A percentile compares a stretch with the other conserved stretches of the same genome.
Evolutionary conservation across 2,888 invertebrate species (phyloP).

Genomic region (Amblyjoppa fuscipennis): DNA sequence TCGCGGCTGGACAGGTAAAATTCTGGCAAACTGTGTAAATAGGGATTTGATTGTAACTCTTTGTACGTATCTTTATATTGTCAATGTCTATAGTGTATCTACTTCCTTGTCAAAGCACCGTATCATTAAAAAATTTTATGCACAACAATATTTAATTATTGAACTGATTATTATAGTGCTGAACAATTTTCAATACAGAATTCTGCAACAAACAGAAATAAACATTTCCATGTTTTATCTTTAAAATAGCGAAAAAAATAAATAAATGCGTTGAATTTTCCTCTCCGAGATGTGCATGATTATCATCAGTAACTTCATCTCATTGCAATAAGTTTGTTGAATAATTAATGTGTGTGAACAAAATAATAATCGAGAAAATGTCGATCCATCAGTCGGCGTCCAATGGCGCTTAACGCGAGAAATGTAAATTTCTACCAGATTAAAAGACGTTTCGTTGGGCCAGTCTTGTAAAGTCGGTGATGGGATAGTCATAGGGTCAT

Average conservation of each 20-base stretch:
- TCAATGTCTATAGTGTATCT: background rate
- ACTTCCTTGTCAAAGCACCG: background rate
- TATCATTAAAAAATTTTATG: too few relatives aligned
- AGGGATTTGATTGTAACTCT: background rate
- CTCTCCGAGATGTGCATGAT: background rate
- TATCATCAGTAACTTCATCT: conserved; percentile 30
- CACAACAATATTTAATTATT: too few relatives aligned
- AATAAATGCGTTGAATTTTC: background rate
- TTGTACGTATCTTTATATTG: background rate
- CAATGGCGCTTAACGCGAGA: conserved; percentile 36
- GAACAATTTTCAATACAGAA: too few relatives aligned
- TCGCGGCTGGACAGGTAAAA: background rate
- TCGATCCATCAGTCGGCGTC: conserved; percentile 48
- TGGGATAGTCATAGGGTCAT: conserved; percentile 69
- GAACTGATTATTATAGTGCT: too few relatives aligned
- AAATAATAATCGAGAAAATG: conserved; percentile 26
- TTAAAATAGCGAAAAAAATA: background rate
- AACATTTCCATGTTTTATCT: too few relatives aligned
- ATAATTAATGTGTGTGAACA: conserved; percentile 15
- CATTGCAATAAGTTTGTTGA: conserved; percentile 18
- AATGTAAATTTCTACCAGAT: conserved; percentile 30
- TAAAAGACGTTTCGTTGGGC: conserved; percentile 11
- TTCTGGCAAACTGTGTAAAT: conserved; percentile 6
- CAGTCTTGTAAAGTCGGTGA: conserved; percentile 43
- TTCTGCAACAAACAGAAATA: too few relatives aligned